A percentile compares a stretch with the other conserved stretches of the same genome.
These are phyloP conservation scores for Brachionichthys hirsutus DNA, from an alignment of 2,113 vertebrate species.

Conservation along the genomic window DNA sequence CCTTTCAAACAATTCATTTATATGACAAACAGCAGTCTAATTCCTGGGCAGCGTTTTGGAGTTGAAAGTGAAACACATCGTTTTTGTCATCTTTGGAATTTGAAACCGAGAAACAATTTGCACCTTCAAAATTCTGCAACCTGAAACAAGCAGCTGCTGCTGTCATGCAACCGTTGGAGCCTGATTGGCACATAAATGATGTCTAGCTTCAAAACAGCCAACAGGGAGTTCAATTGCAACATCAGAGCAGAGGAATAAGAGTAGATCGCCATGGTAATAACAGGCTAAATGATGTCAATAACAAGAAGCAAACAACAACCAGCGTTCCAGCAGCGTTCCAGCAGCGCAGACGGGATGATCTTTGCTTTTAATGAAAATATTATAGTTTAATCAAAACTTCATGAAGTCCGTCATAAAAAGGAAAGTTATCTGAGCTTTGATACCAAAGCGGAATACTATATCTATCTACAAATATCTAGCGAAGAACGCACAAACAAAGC, in stretches of 20 bases:
- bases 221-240: conserved; percentile 23
- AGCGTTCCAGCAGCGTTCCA: conserved; percentile 22
- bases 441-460: too few species aligned
- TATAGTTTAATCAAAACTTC: neutral
- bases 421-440: too few species aligned
- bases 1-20: conserved; percentile 39
- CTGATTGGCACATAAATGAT: conserved; percentile 25
- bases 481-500: too few species aligned
- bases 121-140: conserved; percentile 29
- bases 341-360: conserved; percentile 13
- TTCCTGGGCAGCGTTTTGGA: conserved; percentile 42
- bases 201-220: neutral
- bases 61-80: conserved; percentile 25
- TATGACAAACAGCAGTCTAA: conserved; percentile 41
- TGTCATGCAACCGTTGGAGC: conserved; percentile 33
- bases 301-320: conserved; percentile 6
- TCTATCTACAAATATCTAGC: too few species aligned
- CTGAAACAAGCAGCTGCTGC: conserved; percentile 56
- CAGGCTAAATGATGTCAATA: conserved; percentile 1
- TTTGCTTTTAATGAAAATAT: conserved; percentile 5
- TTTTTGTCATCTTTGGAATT: conserved; percentile 41
- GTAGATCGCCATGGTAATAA: neutral
- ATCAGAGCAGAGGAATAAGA: conserved; percentile 3
- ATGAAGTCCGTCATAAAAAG: too few species aligned
- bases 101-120: conserved; percentile 36